Evolutionary conservation across 2,113 vertebrate species (phyloP), one percentile per base, ranked within the genome.

Genomic region (Amphiprion percula): DNA sequence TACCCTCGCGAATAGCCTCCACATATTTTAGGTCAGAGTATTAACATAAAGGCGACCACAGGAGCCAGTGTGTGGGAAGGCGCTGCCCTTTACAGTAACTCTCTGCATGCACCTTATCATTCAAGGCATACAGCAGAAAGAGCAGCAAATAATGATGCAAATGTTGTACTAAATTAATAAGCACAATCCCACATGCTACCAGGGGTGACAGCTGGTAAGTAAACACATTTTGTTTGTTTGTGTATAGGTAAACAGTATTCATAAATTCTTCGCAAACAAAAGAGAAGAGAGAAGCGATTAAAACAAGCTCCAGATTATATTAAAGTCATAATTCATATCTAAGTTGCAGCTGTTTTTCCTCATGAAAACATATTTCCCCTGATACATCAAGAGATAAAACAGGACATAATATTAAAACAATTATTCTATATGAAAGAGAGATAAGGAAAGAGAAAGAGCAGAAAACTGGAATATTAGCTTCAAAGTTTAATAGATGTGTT

Each of bases 1-100:
- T 65, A 90, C 39, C 80, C 79, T 85, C 68, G 46, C 37, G 11
- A 76, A 63, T 73, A 47, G 67, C 69, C 77, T 77, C 63, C 24
- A 37, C 80, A 86, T 90, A 89, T 75, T 89, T 89, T 65, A 54
- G 90, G 90, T 88, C 54, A 73, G 68, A 67, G 83, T 77, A 85
- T 75, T 76, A 90, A 87, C 86, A 88, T 90, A 78, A 82, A 91
- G 90, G 74, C 14, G 1, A 84, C 88, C 87, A 1, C 87, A 78
- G 71, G 77, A 81, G 79, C 74, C 83, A 80, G 79, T 33, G 64
- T 77, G 69, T 81, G 79, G 85, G 71, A 87, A 83, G 67, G 74
- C 26, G 62, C 60, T 80, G 71, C 49, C 56, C 74, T 75, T 65
- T 15, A 74, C 68, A 44, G 64, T 39, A 66, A 68, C 77, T 72